Evolutionary conservation across 2,888 invertebrate genomes (phyloP), one percentile per base, ranked within the genome.

Genomic region (Drosophila sordidula): DNA sequence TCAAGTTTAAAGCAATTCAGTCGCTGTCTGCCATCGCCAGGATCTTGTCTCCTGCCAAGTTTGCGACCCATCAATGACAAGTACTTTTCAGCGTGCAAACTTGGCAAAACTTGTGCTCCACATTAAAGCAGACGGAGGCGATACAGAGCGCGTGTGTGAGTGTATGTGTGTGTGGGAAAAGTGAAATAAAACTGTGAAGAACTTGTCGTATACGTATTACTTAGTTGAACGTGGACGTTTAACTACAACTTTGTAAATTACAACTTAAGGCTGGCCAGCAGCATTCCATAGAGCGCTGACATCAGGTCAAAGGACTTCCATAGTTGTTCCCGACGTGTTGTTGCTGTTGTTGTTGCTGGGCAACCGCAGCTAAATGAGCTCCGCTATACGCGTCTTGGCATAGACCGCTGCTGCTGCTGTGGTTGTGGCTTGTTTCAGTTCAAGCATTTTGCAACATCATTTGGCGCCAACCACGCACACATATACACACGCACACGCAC

Each of bases 361-460:
- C 71, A 78, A 51, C 78, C 71, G 64, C 81, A 66, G 71, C 86
- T 66, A 82, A 81, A 85, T 74, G 77, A 79, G 68, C 70, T 67
- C 50, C 49, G 45, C 26, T 42, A n/a, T 38, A 42, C 42, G 51
- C 70, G 42, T 26, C 56, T 51, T 57, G 42, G 34, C 50, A 51
- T 39, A 46, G 36, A 50, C 18, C 22, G 42, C 14, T 42, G 55
- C 45, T 29, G 47, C 14, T 41, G 41, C 32, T 32, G 47, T 22
- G 46, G 25, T 14, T 41, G 12, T n/a, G 29, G 18, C 14, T 41
- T 67, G 54, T 45, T 51, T 39, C 49, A 36, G 38, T 59, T 14
- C 39, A 46, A 57, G 44, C 68, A 61, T 71, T 78, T 75, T 75
- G 82, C 76, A 79, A 64, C 76, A 67, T 73, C 80, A 79, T 79